These are phyloP conservation scores for Thalassarche chlororhynchos DNA, from an alignment of 2,113 vertebrate genomes.

Conservation along the genomic window DNA sequence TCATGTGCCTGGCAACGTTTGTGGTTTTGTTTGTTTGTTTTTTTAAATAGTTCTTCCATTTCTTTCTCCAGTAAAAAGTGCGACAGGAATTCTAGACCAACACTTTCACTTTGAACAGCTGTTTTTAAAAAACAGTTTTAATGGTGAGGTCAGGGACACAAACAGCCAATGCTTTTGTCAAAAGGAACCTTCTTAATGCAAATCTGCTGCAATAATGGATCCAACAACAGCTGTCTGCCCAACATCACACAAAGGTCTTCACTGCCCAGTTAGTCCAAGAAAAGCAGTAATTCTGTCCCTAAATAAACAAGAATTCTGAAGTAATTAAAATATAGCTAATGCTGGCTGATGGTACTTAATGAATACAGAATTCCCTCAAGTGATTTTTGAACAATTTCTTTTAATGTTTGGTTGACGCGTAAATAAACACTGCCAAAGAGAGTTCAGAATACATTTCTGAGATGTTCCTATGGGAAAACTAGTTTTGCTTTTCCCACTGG, in stretches of 20 bases:
- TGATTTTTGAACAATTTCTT: background rate
- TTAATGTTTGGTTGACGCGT: background rate
- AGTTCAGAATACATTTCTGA: background rate
- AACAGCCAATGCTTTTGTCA: background rate
- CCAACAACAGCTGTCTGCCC: background rate
- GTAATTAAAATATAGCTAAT: background rate
- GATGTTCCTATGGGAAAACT: conserved; percentile 12
- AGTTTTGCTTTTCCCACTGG: background rate
- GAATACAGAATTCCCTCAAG: background rate
- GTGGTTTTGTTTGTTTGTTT: too few relatives aligned
- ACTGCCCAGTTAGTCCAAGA: background rate
- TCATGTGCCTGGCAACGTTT: background rate
- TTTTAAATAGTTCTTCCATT: background rate
- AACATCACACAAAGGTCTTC: background rate
- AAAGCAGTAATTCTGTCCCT: background rate
- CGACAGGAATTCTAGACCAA: background rate
- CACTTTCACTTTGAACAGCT: background rate
- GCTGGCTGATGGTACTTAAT: background rate
- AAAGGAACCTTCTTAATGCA: background rate
- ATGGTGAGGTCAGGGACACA: background rate
- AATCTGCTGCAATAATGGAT: background rate
- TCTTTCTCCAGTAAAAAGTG: background rate
- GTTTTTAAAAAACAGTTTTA: background rate
- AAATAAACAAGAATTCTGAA: background rate
- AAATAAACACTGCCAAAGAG: background rate